A percentile compares a stretch with the other conserved stretches of the same genome.
Conservation (phyloP, 2,113 vertebrate species). For the mouse (Mus musculus) region DNA sequence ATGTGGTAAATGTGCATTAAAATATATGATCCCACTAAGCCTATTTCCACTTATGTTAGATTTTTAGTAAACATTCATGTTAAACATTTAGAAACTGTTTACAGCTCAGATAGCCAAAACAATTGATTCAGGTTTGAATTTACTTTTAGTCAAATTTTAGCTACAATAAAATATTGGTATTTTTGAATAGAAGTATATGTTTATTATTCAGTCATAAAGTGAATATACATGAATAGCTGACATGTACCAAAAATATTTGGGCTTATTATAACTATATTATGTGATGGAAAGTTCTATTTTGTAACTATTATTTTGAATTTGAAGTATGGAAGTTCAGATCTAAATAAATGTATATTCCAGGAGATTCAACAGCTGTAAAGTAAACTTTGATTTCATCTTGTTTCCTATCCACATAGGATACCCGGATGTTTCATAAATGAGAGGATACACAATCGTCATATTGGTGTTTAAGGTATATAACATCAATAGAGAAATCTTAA, state of each 20-base stretch:
- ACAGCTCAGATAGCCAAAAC: not conserved
- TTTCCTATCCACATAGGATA: not conserved
- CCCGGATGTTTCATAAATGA: not conserved
- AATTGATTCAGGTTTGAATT: slow-evolving; percentile 14
- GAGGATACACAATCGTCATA: not conserved
- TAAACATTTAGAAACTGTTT: slow-evolving; percentile 7
- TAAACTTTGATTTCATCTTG: not conserved
- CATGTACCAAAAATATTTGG: not conserved
- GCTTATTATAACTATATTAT: not conserved
- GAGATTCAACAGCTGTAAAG: not conserved
- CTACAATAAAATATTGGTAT: not conserved
- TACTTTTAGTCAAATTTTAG: not conserved
- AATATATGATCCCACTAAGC: not conserved
- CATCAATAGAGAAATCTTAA: not conserved
- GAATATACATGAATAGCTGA: not conserved
- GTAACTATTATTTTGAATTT: not conserved
- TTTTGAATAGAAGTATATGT: not conserved
- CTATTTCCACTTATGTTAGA: not conserved
- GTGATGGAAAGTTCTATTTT: not conserved
- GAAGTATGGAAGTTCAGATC: not conserved
- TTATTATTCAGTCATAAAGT: slow-evolving; percentile 9
- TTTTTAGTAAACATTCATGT: slow-evolving; percentile 13
- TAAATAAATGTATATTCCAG: not conserved
- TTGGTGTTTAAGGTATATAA: not conserved
- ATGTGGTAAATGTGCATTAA: not conserved